Evolutionary conservation across 1,140 invertebrate species (phyloP).

Genomic region (Drosophila lowei): DNA sequence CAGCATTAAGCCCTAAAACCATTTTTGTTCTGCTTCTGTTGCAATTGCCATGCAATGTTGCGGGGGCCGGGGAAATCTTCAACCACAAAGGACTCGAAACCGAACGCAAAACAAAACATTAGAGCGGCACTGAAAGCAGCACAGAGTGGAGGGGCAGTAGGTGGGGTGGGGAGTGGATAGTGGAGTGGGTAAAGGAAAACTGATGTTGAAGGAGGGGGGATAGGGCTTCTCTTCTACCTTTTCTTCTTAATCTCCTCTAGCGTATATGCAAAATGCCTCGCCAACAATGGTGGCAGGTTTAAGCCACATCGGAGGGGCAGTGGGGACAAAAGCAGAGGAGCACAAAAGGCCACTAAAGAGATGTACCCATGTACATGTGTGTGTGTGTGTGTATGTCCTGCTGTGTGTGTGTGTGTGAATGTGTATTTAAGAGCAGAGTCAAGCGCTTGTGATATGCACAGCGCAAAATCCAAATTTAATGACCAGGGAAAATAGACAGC

Average conservation of each 20-base stretch:
- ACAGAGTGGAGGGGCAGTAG: neutral
- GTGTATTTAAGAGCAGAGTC: slow-evolving; percentile 73
- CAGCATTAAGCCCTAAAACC: slow-evolving; percentile 37
- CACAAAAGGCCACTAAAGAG: slow-evolving; percentile 70
- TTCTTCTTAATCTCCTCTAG: neutral
- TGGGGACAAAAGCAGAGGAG: neutral
- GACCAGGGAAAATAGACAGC: slow-evolving; percentile 80
- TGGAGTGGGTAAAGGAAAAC: neutral
- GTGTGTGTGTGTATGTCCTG: slow-evolving; percentile 13
- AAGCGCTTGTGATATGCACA: slow-evolving; percentile 69
- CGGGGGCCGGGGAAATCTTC: slow-evolving; percentile 29
- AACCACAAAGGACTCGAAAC: slow-evolving; percentile 70
- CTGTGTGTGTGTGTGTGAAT: slow-evolving; percentile 11
- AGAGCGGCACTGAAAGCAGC: slow-evolving; percentile 5
- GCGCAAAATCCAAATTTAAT: slow-evolving; percentile 81
- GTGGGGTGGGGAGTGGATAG: slow-evolving; percentile 1
- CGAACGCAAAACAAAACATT: slow-evolving; percentile 69
- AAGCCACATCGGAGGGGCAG: slow-evolving; percentile 27
- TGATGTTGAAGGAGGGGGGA: slow-evolving; percentile 13
- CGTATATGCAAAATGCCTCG: slow-evolving; percentile 37
- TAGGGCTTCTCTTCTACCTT: neutral
- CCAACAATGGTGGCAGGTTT: slow-evolving; percentile 43
- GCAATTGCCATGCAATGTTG: slow-evolving; percentile 39
- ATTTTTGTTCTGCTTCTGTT: slow-evolving; percentile 28
- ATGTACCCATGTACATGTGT: slow-evolving; percentile 35